phyloP scores from a whole-genome alignment of 2,888 invertebrate species.

The Sisyra nigra region DNA sequence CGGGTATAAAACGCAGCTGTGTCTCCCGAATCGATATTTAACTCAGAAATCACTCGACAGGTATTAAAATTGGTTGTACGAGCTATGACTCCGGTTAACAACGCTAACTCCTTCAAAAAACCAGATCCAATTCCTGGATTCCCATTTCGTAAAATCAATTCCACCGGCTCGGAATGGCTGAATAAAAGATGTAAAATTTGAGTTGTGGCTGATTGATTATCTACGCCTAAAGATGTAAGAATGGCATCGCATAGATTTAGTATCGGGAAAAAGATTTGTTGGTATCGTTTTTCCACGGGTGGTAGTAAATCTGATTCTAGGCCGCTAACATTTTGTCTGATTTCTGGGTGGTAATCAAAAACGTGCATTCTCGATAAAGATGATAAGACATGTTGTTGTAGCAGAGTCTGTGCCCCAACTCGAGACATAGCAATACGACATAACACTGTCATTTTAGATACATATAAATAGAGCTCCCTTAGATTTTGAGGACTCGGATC shows the following conservation, averaged over 20 bases:
- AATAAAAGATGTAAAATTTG: slow-evolving; percentile 70
- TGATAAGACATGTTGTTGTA: slow-evolving; percentile 41
- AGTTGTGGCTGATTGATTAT: slow-evolving; percentile 65
- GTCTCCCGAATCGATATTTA: slow-evolving; percentile 15
- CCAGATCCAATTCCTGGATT: slow-evolving; percentile 45
- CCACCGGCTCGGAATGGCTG: slow-evolving; percentile 67
- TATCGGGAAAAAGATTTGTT: slow-evolving; percentile 69
- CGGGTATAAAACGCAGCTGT: slow-evolving; percentile 36
- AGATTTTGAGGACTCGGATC: slow-evolving; percentile 50
- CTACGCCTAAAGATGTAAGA: slow-evolving; percentile 64
- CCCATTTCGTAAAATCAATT: slow-evolving; percentile 56
- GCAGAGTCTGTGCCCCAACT: slow-evolving; percentile 44
- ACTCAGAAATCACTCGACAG: slow-evolving; percentile 19
- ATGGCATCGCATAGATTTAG: slow-evolving; percentile 66
- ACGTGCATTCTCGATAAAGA: slow-evolving; percentile 51
- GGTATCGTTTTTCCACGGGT: slow-evolving; percentile 50
- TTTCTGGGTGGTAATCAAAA: slow-evolving; percentile 57
- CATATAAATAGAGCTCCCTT: slow-evolving; percentile 68
- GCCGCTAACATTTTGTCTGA: slow-evolving; percentile 21
- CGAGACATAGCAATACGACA: slow-evolving; percentile 50
- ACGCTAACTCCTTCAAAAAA: slow-evolving; percentile 57
- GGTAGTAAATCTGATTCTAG: slow-evolving; percentile 35
- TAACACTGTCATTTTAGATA: slow-evolving; percentile 71
- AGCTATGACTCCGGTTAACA: slow-evolving; percentile 44
- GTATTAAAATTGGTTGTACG: slow-evolving; percentile 20